Evolutionary conservation across 2,888 invertebrate species (phyloP), one percentile per base, ranked within the genome.

Genomic region (Melinaea marsaeus): DNA sequence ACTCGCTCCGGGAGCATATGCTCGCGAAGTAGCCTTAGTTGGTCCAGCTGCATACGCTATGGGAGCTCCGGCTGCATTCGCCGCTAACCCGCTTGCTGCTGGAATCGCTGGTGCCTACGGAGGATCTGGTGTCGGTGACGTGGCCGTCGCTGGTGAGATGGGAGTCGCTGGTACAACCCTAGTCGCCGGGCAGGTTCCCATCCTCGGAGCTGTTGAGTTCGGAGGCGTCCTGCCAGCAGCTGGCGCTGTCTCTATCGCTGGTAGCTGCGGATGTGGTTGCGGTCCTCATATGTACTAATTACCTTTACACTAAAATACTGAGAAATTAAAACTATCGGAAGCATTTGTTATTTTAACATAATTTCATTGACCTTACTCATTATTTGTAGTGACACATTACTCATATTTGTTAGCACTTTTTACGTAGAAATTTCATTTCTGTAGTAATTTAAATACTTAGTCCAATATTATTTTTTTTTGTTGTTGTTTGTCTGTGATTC

Each of bases 71-170:
- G 22, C 37, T 54, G 60, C 6, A 71, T 77, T 42, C 57, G 71
- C 54, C 22, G 51, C 9, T 32, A 32, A 32, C 32, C 51, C 51
- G 32, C 7, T 32, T 7, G 7, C 51, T 51, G 32, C 51, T 32
- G 51, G 51, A 22, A 4, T 57, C 11, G 57, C 46, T 5, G 46
- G 78, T 33, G 61, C 69, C 13, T 73, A 72, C 60, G 71, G 74
- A 32, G 75, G 74, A 42, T 58, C 59, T 35, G 74, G 74, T 32
- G 60, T 64, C 37, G 76, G 76, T 3, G 68, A 74, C 51, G 64
- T 74, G 42, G 71, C 67, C 64, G 67, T 88, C 0, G 62, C 72
- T 2, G 88, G 88, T 0, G 83, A 85, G 48, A 65, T 87, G 72
- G 87, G 86, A 48, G 73, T 75, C 5, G 62, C 66, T n/a, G 78